Conservation (phyloP, 2,888 invertebrate species). For the Eilema depressum region DNA sequence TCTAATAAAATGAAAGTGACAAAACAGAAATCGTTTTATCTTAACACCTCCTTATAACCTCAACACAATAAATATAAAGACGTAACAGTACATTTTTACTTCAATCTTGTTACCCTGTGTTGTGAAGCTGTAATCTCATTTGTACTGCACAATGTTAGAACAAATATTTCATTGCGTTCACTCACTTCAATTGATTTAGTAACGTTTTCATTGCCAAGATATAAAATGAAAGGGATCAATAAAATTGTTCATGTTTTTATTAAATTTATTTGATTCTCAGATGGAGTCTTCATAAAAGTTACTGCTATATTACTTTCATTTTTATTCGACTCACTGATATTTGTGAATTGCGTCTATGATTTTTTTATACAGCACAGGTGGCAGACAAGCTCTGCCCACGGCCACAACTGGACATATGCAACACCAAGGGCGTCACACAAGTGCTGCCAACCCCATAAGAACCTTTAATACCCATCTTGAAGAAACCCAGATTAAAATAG, state of each 20-base stretch:
- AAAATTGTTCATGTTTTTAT: neutral
- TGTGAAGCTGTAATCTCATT: neutral
- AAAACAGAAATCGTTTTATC: neutral
- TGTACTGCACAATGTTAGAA: neutral
- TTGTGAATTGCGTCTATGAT: too few species aligned
- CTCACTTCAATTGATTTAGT: neutral
- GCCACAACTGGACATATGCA: too few species aligned
- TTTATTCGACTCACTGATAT: neutral
- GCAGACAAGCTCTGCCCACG: too few species aligned
- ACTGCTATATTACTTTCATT: neutral
- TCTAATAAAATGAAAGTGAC: neutral
- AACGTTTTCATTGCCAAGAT: neutral
- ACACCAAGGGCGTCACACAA: too few species aligned
- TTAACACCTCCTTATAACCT: neutral
- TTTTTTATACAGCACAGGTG: too few species aligned
- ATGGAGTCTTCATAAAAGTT: neutral
- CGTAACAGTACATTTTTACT: neutral
- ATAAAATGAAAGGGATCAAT: neutral
- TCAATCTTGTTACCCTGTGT: neutral
- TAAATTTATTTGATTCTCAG: neutral
- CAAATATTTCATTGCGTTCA: neutral
- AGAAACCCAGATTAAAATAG: too few species aligned
- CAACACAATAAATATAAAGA: neutral
- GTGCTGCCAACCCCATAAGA: too few species aligned
- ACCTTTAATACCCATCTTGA: too few species aligned